A percentile compares a stretch with the other conserved stretches of the same genome.
These are phyloP conservation scores for Rousettus madagascariensis DNA, from an alignment of 2,797 vertebrate species.

Conservation along the genomic window DNA sequence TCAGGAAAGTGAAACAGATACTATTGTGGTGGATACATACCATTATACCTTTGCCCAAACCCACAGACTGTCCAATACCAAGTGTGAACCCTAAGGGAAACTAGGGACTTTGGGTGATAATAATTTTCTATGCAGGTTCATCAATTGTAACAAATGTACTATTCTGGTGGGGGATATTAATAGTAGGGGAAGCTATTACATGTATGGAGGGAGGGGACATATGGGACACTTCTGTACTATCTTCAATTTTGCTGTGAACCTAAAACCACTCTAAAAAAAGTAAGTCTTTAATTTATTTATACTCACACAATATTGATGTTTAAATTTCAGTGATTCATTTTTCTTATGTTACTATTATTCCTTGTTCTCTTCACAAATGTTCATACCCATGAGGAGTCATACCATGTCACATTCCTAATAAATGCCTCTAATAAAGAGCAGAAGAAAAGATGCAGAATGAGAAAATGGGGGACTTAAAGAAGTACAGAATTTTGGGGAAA, in stretches of 20 bases:
- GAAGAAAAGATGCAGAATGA: background rate
- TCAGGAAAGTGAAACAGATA: background rate
- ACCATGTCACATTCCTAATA: background rate
- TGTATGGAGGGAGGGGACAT: background rate
- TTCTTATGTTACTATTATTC: background rate
- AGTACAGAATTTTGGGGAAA: background rate
- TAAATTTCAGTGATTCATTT: background rate
- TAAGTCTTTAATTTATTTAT: background rate
- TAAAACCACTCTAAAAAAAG: background rate
- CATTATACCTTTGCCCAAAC: background rate
- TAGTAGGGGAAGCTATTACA: background rate
- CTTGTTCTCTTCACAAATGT: background rate
- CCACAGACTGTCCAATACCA: background rate
- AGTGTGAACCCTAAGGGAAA: background rate
- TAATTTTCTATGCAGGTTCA: background rate
- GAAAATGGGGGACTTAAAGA: background rate
- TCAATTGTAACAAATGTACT: background rate
- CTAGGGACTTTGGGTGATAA: background rate
- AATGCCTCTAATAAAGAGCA: background rate
- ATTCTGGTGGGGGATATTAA: background rate
- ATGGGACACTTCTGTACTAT: background rate
- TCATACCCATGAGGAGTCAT: no score
- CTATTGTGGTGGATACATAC: background rate
- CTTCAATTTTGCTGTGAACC: background rate
- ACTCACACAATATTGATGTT: background rate